Conservation (phyloP, 2,888 invertebrate genomes). For the Hypercompe scribonia region DNA sequence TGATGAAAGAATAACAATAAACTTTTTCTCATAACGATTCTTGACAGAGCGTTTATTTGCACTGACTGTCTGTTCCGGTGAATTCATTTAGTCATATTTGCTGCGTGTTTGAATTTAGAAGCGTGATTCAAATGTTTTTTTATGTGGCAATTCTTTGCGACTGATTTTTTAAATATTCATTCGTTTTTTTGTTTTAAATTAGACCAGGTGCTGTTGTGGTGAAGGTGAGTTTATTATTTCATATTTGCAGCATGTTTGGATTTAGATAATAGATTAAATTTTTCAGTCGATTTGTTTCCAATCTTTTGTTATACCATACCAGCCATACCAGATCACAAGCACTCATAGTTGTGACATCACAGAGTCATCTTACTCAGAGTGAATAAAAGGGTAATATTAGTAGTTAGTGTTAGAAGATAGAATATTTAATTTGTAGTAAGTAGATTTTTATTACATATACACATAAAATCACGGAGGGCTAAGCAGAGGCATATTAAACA, state of each 20-base stretch:
- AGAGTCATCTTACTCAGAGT: no score
- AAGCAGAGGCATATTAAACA: no score
- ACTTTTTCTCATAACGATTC: constrained; percentile 40
- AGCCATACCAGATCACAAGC: no score
- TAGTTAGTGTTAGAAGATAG: not conserved
- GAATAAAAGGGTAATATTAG: no score
- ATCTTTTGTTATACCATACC: no score
- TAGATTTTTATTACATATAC: no score
- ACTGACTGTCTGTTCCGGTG: constrained; percentile 11
- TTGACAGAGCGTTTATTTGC: constrained; percentile 29
- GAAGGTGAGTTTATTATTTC: constrained; percentile 13
- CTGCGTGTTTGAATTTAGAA: constrained; percentile 8
- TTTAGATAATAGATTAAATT: no score
- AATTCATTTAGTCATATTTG: constrained; percentile 22
- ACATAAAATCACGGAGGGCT: no score
- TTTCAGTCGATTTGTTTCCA: no score
- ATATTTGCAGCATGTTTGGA: constrained; percentile 16
- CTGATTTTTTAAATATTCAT: not conserved
- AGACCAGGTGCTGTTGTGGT: not conserved
- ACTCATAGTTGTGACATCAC: no score
- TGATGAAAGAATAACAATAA: constrained; percentile 30
- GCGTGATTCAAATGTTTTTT: constrained; percentile 1
- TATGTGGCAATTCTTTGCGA: not conserved
- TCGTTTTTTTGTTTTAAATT: not conserved
- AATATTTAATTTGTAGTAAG: no score